phyloP scores from a whole-genome alignment of 2,888 invertebrate genomes.

The Pollenia angustigena region DNA sequence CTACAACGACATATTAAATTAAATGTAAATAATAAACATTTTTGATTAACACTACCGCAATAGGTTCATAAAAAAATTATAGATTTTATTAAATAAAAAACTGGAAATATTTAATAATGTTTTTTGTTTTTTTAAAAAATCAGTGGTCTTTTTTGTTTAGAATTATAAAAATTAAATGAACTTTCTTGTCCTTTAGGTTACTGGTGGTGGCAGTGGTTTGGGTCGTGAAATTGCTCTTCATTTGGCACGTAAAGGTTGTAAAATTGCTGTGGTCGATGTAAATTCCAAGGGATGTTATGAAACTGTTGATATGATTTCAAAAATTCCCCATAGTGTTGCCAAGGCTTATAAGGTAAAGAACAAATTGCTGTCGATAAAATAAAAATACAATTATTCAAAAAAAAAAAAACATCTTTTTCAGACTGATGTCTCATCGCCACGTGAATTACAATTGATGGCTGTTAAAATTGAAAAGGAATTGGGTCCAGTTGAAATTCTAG shows the following conservation, averaged over 20 bases:
- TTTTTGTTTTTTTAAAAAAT: background rate
- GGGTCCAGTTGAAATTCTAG: slow-evolving; percentile 84
- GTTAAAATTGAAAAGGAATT: slow-evolving; percentile 82
- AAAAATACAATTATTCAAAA: slow-evolving; percentile 43
- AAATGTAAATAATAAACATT: slow-evolving; percentile 32
- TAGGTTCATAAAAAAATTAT: background rate
- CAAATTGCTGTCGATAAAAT: background rate
- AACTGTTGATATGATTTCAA: slow-evolving; percentile 81
- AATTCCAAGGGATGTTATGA: slow-evolving; percentile 82
- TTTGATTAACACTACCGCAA: slow-evolving; percentile 15
- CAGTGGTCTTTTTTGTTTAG: background rate
- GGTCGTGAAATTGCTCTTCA: slow-evolving; percentile 84
- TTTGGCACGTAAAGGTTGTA: slow-evolving; percentile 83
- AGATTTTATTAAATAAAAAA: background rate
- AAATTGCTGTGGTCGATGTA: slow-evolving; percentile 84
- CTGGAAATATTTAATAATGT: background rate
- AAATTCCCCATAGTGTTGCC: slow-evolving; percentile 81
- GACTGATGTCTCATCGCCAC: slow-evolving; percentile 83
- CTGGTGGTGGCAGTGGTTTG: slow-evolving; percentile 85
- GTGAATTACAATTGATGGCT: slow-evolving; percentile 81
- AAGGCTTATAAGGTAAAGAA: slow-evolving; percentile 81
- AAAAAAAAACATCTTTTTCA: slow-evolving; percentile 62
- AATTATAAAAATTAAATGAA: slow-evolving; percentile 14
- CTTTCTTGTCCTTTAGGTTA: slow-evolving; percentile 79
- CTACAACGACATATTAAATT: slow-evolving; percentile 9